A percentile compares a stretch with the other conserved stretches of the same genome.
These are phyloP conservation scores for Peromyscus aztecus DNA, from an alignment of 2,797 vertebrate genomes.

Conservation along the genomic window DNA sequence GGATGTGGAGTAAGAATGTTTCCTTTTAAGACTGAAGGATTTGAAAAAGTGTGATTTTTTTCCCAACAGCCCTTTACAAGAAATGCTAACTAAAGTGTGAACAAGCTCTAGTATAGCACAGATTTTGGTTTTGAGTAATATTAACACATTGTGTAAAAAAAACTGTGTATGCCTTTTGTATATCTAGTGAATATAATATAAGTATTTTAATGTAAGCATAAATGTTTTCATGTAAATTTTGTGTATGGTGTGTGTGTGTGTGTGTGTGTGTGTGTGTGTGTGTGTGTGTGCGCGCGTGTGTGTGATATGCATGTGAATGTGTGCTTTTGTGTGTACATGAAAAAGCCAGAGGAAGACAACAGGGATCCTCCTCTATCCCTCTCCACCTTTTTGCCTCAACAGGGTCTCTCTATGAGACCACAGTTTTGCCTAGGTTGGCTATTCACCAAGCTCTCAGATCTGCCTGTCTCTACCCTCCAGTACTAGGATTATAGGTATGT, in stretches of 20 bases:
- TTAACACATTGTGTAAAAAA: background rate
- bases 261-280: background rate
- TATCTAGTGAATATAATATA: background rate
- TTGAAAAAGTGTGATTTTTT: slow-evolving; percentile 58
- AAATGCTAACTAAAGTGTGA: background rate
- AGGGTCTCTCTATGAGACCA: background rate
- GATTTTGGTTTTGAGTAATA: background rate
- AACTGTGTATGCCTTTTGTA: background rate
- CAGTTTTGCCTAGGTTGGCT: background rate
- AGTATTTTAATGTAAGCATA: background rate
- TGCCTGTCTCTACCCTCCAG: background rate
- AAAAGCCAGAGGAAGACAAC: background rate
- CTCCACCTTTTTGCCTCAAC: background rate
- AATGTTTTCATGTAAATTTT: background rate
- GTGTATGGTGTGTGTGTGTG: background rate
- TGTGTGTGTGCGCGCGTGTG: background rate
- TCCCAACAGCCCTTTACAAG: background rate
- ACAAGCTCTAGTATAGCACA: background rate
- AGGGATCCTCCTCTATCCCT: background rate
- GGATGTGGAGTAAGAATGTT: slow-evolving; percentile 56
- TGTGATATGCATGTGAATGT: background rate
- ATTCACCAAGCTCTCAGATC: background rate
- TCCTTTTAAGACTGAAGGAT: slow-evolving; percentile 51
- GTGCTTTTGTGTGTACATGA: background rate
- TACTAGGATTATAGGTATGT: background rate